Evolutionary conservation across 2,797 vertebrate genomes (phyloP), one percentile per base, ranked within the genome.

Genomic region (Microtus agrestis): DNA sequence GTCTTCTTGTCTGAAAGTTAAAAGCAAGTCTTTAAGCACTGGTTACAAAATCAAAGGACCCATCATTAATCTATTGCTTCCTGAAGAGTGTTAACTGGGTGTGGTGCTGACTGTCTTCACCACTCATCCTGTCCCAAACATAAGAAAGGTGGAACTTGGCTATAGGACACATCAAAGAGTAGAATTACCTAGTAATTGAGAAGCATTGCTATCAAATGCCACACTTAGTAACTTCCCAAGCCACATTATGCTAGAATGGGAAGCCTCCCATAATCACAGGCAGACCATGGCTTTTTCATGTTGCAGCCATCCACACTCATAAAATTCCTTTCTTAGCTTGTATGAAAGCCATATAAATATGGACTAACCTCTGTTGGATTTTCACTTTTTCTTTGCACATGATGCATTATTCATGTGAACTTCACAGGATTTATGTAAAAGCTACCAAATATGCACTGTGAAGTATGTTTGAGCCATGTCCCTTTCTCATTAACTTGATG

Each of bases 391-490:
- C 31, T 81, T 92, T 77, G 78, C 29, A 78, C 74, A 19, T 4
- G 89, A 85, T 95, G 10, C 46, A 81, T 95, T 94, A 95, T 89
- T 87, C 74, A 91, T 90, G 27, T 13, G 56, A 34, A 67, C 31
- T 81, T 91, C 37, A 89, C 9, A 85, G 27, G 0, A 69, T 92
- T 88, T 43, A 65, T 11, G 67, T 80, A 84, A 92, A 84, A 86
- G 1, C 15, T 73, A 48, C 7, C 76, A 40, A 73, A 91, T 65
- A 46, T 77, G 13, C 17, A 78, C 23, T 54, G 40, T 82, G 23
- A 43, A 67, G 34, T 79, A 61, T 54, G 34, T 92, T 91, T 85
- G 40, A 84, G 84, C 12, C 51, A 43, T 61, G 37, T n/a, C 9
- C n/a, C 37, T 21, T 89, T 34, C 21, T 92, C 37, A 92, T 95